A percentile compares a stretch with the other conserved stretches of the same genome.
Evolutionary conservation across 1,140 invertebrate genomes (phyloP).

Genomic region (Dendroctonus ponderosae): DNA sequence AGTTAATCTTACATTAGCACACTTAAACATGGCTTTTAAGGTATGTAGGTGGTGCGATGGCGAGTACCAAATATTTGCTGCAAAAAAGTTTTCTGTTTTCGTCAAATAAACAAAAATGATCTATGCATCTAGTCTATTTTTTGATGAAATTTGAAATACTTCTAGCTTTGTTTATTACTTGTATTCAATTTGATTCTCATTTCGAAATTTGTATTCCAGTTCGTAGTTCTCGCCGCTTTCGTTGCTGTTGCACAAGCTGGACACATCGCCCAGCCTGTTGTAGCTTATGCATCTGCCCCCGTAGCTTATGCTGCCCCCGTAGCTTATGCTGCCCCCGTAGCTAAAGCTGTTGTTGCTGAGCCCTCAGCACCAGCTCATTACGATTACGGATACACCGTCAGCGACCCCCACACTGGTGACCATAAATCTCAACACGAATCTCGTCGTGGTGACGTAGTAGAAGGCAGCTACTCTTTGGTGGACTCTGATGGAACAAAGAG

Average conservation of each 20-base stretch:
- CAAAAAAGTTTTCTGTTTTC: no score
- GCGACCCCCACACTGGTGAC: constrained; percentile 61
- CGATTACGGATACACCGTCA: constrained; percentile 58
- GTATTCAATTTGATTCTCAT: no score
- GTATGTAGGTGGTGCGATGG: no score
- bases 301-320: constrained; percentile 56
- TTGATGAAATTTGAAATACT: no score
- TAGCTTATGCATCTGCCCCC: neutral
- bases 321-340: constrained; percentile 55
- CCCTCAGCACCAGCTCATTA: constrained; percentile 58
- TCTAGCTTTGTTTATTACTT: no score
- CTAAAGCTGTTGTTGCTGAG: constrained; percentile 43
- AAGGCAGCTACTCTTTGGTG: constrained; percentile 51
- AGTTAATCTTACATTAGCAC: neutral
- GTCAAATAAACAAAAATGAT: no score
- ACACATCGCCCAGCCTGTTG: neutral
- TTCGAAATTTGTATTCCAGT: constrained; percentile 36
- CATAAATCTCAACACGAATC: constrained; percentile 59
- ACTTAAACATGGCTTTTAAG: no score
- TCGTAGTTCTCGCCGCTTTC: constrained; percentile 42
- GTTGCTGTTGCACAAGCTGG: constrained; percentile 40
- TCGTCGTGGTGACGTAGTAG: constrained; percentile 62
- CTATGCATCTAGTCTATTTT: no score
- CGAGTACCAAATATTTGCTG: no score
- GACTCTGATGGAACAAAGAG: constrained; percentile 37